A percentile compares a stretch with the other conserved stretches of the same genome.
Evolutionary conservation across 2,113 vertebrate species (phyloP).

Genomic region (Eulemur macaco): DNA sequence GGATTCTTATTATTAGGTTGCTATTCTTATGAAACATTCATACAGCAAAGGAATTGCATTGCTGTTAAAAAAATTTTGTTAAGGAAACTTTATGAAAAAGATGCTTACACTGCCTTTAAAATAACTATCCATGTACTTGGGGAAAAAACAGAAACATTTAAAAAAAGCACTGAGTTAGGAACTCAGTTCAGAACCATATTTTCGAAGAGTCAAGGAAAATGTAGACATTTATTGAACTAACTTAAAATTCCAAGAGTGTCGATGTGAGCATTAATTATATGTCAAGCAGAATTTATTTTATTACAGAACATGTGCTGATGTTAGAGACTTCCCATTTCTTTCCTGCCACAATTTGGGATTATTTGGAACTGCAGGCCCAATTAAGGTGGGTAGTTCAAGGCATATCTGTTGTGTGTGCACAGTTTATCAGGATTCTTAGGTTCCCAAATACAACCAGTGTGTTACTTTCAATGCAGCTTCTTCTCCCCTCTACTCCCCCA

Average conservation of each 20-base stretch:
- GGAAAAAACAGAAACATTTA: background rate
- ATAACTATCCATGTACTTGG: background rate
- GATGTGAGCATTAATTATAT: conserved; percentile 27
- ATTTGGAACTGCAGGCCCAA: background rate
- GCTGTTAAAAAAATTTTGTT: conserved; percentile 54
- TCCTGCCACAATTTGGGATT: background rate
- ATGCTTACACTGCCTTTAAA: conserved; percentile 50
- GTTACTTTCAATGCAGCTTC: background rate
- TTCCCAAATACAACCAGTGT: background rate
- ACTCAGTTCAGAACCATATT: conserved; percentile 35
- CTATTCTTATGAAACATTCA: conserved; percentile 69
- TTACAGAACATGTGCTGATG: background rate
- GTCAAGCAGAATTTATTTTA: conserved; percentile 29
- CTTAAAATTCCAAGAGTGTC: conserved; percentile 39
- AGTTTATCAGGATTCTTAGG: background rate
- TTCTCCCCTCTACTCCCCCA: background rate
- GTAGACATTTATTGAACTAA: conserved; percentile 11
- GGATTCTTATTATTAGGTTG: conserved; percentile 64
- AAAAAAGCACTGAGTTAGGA: background rate
- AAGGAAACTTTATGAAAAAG: conserved; percentile 52
- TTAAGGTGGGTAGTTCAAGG: background rate
- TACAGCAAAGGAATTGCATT: conserved; percentile 53
- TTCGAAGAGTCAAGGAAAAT: conserved; percentile 44
- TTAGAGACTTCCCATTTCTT: background rate
- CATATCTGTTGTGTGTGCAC: background rate